Evolutionary conservation across 1,140 invertebrate species (phyloP).

Genomic region (Drosophila insularis): DNA sequence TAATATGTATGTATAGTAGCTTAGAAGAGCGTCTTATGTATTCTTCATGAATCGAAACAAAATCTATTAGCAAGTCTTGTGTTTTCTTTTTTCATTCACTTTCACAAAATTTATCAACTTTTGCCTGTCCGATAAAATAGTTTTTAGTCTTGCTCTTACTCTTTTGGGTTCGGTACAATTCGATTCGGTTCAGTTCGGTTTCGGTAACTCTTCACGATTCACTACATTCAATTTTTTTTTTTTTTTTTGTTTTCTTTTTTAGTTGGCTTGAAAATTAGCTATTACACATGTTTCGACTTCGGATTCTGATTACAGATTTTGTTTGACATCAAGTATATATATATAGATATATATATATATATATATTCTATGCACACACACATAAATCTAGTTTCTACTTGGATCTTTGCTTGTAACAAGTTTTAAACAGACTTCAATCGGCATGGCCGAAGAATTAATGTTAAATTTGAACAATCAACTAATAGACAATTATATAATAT

Average conservation of each 20-base stretch:
- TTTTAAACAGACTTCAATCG: slow-evolving; percentile 15
- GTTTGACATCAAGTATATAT: slow-evolving; percentile 41
- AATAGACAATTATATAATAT: slow-evolving; percentile 69
- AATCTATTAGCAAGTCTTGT: slow-evolving; percentile 32
- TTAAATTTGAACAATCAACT: slow-evolving; percentile 68
- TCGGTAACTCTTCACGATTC: not conserved
- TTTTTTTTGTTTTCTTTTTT: not conserved
- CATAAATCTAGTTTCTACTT: slow-evolving; percentile 23
- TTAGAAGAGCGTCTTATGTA: not conserved
- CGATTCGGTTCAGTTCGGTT: slow-evolving; percentile 4
- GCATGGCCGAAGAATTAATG: slow-evolving; percentile 1
- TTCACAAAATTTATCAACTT: slow-evolving; percentile 31
- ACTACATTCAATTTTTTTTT: not conserved
- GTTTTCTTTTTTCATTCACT: slow-evolving; percentile 19
- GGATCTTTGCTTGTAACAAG: slow-evolving; percentile 19
- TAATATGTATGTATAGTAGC: not conserved
- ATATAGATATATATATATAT: not conserved
- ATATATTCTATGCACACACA: slow-evolving; percentile 31
- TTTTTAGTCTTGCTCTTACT: slow-evolving; percentile 27
- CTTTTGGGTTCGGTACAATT: slow-evolving; percentile 17
- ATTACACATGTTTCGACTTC: not conserved
- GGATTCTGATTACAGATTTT: slow-evolving; percentile 18
- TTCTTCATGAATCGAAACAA: not conserved
- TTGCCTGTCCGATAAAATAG: not conserved
- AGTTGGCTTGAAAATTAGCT: slow-evolving; percentile 3